phyloP scores from a whole-genome alignment of 1,140 invertebrate genomes.

The Hyles euphorbiae region DNA sequence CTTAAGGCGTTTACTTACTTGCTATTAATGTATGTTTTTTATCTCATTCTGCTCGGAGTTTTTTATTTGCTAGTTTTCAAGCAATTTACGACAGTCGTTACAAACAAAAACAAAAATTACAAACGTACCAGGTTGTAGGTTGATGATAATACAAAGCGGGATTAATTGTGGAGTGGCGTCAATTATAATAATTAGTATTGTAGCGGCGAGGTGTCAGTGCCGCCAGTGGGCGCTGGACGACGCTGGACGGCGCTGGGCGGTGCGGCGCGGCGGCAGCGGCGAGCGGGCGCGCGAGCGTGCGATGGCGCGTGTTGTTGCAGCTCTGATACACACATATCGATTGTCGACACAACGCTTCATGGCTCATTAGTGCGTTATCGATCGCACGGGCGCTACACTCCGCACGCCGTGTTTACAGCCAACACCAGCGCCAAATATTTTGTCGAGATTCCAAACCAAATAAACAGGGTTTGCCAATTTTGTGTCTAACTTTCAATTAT shows the following conservation, averaged over 20 bases:
- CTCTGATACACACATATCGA: conserved; percentile 26
- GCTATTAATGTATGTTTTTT: background rate
- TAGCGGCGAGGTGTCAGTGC: too few species aligned
- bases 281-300: background rate
- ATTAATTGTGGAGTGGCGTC: too few species aligned
- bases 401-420: conserved; percentile 4
- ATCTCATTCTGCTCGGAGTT: too few species aligned
- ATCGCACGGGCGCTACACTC: conserved; percentile 16
- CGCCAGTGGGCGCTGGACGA: too few species aligned
- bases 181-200: too few species aligned
- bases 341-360: conserved; percentile 24
- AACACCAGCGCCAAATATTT: background rate
- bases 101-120: too few species aligned
- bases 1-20: conserved; percentile 6
- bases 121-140: too few species aligned
- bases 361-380: conserved; percentile 38
- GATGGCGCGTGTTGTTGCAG: conserved; percentile 12
- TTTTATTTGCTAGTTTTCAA: too few species aligned
- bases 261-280: background rate
- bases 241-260: background rate
- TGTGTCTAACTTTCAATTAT: conserved; percentile 40
- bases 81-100: too few species aligned
- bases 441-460: too few species aligned
- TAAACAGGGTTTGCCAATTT: conserved; percentile 20
- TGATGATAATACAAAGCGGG: too few species aligned